A percentile compares a stretch with the other conserved stretches of the same genome.
These are phyloP conservation scores for Sinella curviseta DNA, from an alignment of 1,140 invertebrate species.

Conservation along the genomic window DNA sequence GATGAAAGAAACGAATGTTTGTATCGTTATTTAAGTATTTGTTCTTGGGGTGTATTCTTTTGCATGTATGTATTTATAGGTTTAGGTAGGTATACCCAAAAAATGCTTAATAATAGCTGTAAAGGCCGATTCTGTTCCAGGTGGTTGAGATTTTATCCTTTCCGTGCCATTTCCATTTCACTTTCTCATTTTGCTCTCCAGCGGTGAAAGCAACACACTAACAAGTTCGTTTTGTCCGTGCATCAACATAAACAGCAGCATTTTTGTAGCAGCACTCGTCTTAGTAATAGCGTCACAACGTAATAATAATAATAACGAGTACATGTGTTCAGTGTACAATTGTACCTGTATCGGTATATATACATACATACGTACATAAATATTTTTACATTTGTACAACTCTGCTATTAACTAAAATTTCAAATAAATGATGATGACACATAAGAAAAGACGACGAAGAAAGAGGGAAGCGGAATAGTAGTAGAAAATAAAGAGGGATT, in stretches of 20 bases:
- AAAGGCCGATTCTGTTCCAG: not conserved
- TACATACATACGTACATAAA: too few species aligned
- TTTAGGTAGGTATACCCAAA: too few species aligned
- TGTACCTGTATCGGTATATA: too few species aligned
- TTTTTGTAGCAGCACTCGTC: too few species aligned
- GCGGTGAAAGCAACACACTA: not conserved
- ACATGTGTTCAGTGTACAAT: too few species aligned
- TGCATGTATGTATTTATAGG: too few species aligned
- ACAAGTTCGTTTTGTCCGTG: not conserved
- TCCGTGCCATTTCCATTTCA: not conserved
- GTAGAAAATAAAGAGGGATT: too few species aligned
- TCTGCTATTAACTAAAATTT: too few species aligned
- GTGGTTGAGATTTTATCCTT: not conserved
- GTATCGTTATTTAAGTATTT: not conserved
- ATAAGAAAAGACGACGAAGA: not conserved
- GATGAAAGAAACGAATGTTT: too few species aligned
- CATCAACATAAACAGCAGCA: not conserved
- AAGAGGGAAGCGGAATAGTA: not conserved
- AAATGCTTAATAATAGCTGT: constrained; percentile 20
- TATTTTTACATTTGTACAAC: too few species aligned
- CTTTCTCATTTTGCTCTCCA: not conserved
- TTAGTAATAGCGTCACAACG: too few species aligned
- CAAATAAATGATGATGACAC: not conserved
- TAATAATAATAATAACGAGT: too few species aligned
- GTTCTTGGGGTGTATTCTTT: not conserved